Conservation (phyloP, 2,113 vertebrate genomes). For the Psammodynastes pulverulentus region DNA sequence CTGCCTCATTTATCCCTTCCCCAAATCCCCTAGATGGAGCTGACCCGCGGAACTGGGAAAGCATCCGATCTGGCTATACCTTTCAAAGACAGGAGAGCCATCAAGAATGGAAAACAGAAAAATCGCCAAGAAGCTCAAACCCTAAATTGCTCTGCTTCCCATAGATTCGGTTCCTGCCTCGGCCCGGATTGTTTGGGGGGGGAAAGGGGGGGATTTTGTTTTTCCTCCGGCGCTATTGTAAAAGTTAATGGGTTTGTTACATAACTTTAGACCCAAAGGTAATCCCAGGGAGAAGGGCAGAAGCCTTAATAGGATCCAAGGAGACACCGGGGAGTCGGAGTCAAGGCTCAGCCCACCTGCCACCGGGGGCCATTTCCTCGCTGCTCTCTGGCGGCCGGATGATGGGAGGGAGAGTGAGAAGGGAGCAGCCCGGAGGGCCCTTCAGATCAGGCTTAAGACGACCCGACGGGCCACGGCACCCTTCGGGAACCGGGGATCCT, state of each 20-base stretch:
- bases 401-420: neutral
- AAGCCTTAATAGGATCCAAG: neutral
- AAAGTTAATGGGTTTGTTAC: conserved; percentile 31
- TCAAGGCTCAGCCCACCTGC: conserved; percentile 55
- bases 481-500: conserved; percentile 7
- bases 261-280: conserved; percentile 23
- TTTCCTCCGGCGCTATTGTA: neutral
- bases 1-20: neutral
- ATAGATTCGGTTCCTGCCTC: conserved; percentile 41
- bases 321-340: conserved; percentile 35
- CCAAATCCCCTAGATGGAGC: conserved; percentile 25
- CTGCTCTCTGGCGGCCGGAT: neutral
- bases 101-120: neutral
- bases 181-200: conserved; percentile 1
- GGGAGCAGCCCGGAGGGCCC: neutral
- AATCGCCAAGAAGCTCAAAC: neutral
- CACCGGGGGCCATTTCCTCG: conserved; percentile 16
- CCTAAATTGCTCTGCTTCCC: conserved; percentile 53
- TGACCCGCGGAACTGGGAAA: neutral
- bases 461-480: neutral
- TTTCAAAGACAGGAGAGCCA: neutral
- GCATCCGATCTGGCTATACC: neutral
- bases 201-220: too few relatives aligned
- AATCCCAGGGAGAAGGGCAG: conserved; percentile 46
- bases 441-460: conserved; percentile 16